A percentile compares a stretch with the other conserved stretches of the same genome.
Evolutionary conservation across 2,113 vertebrate species (phyloP).

Genomic region (Cathartes aura): DNA sequence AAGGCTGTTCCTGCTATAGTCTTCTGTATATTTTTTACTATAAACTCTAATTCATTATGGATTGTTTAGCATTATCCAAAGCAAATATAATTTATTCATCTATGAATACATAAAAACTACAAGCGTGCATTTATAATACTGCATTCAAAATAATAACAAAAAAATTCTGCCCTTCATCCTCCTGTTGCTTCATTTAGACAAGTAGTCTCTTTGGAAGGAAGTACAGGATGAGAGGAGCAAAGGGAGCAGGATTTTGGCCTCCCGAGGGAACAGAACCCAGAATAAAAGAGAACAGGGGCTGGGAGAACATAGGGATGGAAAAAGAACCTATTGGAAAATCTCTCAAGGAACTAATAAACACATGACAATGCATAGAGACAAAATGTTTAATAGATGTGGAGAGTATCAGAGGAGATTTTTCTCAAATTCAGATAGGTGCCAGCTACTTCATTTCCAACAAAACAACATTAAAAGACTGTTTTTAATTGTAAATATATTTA

Average conservation of each 20-base stretch:
- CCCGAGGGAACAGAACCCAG: neutral
- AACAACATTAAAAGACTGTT: neutral
- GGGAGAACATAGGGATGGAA: neutral
- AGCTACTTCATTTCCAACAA: conserved; percentile 20
- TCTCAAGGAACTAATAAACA: neutral
- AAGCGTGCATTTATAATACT: neutral
- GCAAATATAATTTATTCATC: neutral
- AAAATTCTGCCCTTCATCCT: neutral
- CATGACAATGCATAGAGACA: neutral
- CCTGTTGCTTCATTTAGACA: neutral
- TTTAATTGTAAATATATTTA: conserved; percentile 59
- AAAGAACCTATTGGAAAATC: neutral
- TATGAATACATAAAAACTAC: neutral
- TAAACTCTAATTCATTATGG: neutral
- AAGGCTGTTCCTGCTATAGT: neutral
- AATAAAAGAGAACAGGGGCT: neutral
- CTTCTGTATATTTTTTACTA: neutral
- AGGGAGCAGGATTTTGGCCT: neutral
- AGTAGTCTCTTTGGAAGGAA: neutral
- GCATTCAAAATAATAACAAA: neutral
- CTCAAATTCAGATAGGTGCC: neutral
- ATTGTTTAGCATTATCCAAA: neutral
- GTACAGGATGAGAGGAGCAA: neutral
- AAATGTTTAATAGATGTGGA: neutral
- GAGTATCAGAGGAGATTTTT: neutral